A percentile compares a stretch with the other conserved stretches of the same genome.
phyloP scores from a whole-genome alignment of 1,140 invertebrate species.

The Tetramorium simillimum region DNA sequence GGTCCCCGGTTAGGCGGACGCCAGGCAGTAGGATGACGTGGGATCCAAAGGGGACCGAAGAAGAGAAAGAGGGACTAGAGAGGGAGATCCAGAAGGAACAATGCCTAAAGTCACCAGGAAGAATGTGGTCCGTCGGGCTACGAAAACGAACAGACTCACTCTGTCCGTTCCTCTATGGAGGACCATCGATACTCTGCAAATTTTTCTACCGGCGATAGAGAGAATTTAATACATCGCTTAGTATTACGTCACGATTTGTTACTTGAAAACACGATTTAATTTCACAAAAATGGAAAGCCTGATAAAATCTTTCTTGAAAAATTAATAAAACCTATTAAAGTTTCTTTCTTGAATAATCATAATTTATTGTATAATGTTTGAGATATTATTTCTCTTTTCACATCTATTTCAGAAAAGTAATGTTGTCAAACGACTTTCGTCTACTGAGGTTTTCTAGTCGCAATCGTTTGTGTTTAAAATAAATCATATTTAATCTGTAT shows the following conservation, averaged over 20 bases:
- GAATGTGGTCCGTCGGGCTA: slow-evolving; percentile 85
- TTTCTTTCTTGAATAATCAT: neutral
- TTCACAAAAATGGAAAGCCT: neutral
- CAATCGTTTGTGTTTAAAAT: neutral
- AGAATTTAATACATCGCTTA: slow-evolving; percentile 80
- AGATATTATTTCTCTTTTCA: neutral
- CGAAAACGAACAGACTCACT: slow-evolving; percentile 68
- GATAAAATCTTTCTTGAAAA: too few species aligned
- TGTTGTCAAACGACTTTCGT: neutral
- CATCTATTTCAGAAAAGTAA: neutral
- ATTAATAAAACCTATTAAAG: neutral
- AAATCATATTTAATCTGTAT: neutral
- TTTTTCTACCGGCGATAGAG: slow-evolving; percentile 73
- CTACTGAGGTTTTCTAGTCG: neutral
- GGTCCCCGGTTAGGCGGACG: slow-evolving; percentile 64
- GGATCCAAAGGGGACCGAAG: slow-evolving; percentile 53
- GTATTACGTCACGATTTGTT: slow-evolving; percentile 74
- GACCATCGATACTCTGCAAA: slow-evolving; percentile 66
- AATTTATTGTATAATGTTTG: neutral
- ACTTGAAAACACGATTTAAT: slow-evolving; percentile 38
- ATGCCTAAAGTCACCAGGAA: slow-evolving; percentile 84
- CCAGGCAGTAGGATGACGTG: slow-evolving; percentile 54
- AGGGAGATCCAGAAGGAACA: slow-evolving; percentile 79
- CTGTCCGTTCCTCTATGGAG: slow-evolving; percentile 54
- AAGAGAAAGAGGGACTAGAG: slow-evolving; percentile 67